Base-by-base conservation (phyloP, 2,113 vertebrate genomes). In the Anseranas semipalmata region DNA sequence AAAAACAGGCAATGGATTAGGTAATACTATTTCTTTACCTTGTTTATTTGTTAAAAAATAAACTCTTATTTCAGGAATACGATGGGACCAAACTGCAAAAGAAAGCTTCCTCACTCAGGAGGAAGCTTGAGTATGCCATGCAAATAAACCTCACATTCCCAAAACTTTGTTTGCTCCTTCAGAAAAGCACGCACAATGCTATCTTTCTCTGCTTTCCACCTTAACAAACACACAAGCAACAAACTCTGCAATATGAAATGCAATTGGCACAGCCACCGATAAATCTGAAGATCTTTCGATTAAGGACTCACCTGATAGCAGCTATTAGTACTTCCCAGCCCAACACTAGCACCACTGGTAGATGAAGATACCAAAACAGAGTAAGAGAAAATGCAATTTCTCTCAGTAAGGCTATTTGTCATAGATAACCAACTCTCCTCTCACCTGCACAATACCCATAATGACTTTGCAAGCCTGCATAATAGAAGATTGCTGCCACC, bases 331-430 rank as follows among this genome's bases (percentile, higher is more conserved):
- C n/a, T 70, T 77, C 55, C 55, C 59, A 94, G 46, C 32, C 65
- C 60, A 35, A 35, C 12, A 32, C 5, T 24, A 9, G 60, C 71
- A 45, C 10, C 0, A 2, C 7, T 0, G 2, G n/a, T 6, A 86
- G 28, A 53, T 17, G 18, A 62, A 77, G 24, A 81, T 10, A 74
- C 24, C 20, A 32, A 67, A 84, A 25, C 0, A 55, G 14, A 74
- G 37, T 28, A 56, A 68, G 45, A n/a, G 8, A 39, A 87, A 91
- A 77, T 7, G 2, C 1, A 16, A 17, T 80, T 65, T 76, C 41
- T 77, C n/a, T 59, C 13, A n/a, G 28, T 19, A 41, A 79, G 19
- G 10, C 8, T 73, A 45, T 0, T 0, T 15, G 22, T 12, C 33
- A 18, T 4, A 6, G 35, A 39, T 15, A 37, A 46, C 14, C 48